These are phyloP conservation scores for Clarias platycephalus DNA, from an alignment of 2,797 vertebrate genomes.

Conservation along the genomic window DNA sequence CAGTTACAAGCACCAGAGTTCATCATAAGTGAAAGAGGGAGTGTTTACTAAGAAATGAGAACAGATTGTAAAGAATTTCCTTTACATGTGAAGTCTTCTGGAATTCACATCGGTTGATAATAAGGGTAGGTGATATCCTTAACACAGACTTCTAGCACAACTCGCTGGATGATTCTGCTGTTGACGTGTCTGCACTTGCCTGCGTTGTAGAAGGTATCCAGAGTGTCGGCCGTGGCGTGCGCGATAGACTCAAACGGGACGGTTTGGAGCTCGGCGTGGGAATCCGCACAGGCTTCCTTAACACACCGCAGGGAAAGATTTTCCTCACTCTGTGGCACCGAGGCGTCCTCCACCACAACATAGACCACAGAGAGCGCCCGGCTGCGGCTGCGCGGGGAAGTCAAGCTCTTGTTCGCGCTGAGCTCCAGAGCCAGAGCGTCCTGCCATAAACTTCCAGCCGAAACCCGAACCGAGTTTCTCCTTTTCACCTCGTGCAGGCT, in stretches of 20 bases:
- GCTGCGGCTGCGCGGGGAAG: constrained; percentile 68
- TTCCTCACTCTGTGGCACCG: constrained; percentile 68
- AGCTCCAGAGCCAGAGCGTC: constrained; percentile 75
- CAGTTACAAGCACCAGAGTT: too few species aligned
- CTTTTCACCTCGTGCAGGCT: constrained; percentile 70
- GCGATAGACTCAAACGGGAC: constrained; percentile 77
- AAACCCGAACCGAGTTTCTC: constrained; percentile 66
- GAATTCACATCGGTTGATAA: not conserved
- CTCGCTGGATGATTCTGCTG: not conserved
- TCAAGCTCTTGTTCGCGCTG: constrained; percentile 57
- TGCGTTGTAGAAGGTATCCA: constrained; percentile 88
- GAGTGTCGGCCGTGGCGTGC: constrained; percentile 73
- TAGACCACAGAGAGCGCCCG: constrained; percentile 77
- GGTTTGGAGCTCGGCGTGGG: constrained; percentile 68
- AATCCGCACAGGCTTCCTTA: constrained; percentile 78
- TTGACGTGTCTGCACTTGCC: constrained; percentile 76
- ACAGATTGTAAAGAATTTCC: too few species aligned
- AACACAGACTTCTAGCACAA: not conserved
- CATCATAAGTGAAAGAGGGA: too few species aligned
- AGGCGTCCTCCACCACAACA: constrained; percentile 72
- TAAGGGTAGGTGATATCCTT: not conserved
- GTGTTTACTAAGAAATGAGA: too few species aligned
- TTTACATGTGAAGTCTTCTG: too few species aligned
- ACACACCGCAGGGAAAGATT: constrained; percentile 78
- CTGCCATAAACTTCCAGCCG: constrained; percentile 86